Conservation (phyloP, 1,140 invertebrate genomes). For the Coenobita brevimanus region DNA sequence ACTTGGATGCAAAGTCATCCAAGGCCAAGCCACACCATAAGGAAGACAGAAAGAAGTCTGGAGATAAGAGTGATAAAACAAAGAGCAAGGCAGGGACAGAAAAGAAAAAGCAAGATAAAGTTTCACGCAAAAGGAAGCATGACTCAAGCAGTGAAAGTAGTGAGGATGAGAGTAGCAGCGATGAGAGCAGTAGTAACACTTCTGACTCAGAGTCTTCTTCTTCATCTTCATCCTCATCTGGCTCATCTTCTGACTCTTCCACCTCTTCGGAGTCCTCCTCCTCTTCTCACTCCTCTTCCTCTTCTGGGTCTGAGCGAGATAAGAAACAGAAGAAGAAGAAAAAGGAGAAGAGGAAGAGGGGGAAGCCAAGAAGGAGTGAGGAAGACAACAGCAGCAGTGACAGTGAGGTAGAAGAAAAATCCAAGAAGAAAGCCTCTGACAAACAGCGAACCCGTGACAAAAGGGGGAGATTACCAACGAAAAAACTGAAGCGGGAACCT, state of each 20-base stretch:
- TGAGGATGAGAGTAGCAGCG: slow-evolving; percentile 25
- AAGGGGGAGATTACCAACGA: background rate
- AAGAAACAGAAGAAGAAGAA: slow-evolving; percentile 40
- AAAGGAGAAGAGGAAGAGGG: slow-evolving; percentile 36
- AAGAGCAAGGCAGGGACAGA: slow-evolving; percentile 22
- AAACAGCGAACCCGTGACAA: slow-evolving; percentile 8
- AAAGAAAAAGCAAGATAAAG: background rate
- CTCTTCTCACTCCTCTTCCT: slow-evolving; percentile 25
- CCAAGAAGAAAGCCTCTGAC: slow-evolving; percentile 23
- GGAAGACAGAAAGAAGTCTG: background rate
- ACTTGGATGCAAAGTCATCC: background rate
- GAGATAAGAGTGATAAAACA: background rate
- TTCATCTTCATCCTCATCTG: slow-evolving; percentile 33
- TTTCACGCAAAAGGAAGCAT: slow-evolving; percentile 28
- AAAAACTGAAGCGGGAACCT: slow-evolving; percentile 25
- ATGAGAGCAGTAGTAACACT: slow-evolving; percentile 44
- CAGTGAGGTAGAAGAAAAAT: slow-evolving; percentile 40
- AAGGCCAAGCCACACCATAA: slow-evolving; percentile 13
- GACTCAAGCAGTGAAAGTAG: slow-evolving; percentile 49
- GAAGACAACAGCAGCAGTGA: slow-evolving; percentile 52
- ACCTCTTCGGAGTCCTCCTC: slow-evolving; percentile 50
- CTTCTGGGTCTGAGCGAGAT: slow-evolving; percentile 31
- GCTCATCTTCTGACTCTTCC: slow-evolving; percentile 48
- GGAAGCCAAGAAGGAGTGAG: background rate
- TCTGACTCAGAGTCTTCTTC: slow-evolving; percentile 38